phyloP scores from a whole-genome alignment of 2,113 vertebrate genomes.

The Cariama cristata region DNA sequence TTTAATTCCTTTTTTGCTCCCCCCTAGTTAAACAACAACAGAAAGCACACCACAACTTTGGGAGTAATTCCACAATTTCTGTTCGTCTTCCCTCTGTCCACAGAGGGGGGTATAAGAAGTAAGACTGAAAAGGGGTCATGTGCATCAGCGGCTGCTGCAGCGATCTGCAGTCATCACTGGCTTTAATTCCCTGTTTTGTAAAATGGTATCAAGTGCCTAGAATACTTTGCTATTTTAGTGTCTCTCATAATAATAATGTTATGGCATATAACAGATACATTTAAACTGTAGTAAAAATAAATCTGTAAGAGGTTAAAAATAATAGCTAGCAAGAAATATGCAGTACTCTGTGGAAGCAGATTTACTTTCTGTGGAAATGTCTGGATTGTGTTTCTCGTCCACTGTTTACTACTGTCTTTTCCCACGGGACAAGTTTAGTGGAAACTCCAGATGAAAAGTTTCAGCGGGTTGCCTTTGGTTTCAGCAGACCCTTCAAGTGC shows the following conservation, averaged over 20 bases:
- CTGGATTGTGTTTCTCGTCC: conserved; percentile 49
- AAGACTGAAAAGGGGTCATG: neutral
- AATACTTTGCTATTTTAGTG: conserved; percentile 54
- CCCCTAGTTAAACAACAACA: neutral
- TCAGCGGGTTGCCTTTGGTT: neutral
- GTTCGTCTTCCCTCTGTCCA: neutral
- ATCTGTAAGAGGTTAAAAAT: conserved; percentile 56
- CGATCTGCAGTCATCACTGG: neutral
- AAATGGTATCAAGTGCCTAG: conserved; percentile 5
- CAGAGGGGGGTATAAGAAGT: neutral
- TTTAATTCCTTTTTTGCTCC: neutral
- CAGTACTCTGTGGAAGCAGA: conserved; percentile 8
- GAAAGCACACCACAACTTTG: neutral
- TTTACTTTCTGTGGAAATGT: conserved; percentile 51
- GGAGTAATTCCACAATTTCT: neutral
- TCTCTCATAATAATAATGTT: conserved; percentile 48
- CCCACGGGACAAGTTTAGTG: conserved; percentile 3
- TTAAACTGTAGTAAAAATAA: conserved; percentile 67
- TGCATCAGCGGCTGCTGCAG: neutral
- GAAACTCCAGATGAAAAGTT: conserved; percentile 39
- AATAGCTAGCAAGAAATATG: conserved; percentile 48
- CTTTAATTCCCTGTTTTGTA: neutral
- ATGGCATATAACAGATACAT: conserved; percentile 53
- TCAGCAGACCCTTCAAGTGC: neutral
- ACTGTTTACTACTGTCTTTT: conserved; percentile 54